A percentile compares a stretch with the other conserved stretches of the same genome.
phyloP scores from a whole-genome alignment of 2,797 vertebrate species.

The Yasuhikotakia modesta region DNA sequence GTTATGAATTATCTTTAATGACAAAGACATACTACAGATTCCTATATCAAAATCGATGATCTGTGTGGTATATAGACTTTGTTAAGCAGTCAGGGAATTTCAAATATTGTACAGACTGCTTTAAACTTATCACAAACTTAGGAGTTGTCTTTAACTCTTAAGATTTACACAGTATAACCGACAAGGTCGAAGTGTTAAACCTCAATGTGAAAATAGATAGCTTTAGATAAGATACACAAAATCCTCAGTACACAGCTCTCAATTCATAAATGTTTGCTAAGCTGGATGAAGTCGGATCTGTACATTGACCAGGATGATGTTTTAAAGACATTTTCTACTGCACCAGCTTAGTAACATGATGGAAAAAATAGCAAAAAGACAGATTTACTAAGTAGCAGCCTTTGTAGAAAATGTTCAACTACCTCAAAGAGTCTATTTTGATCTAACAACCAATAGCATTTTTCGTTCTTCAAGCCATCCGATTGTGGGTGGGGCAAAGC shows the following conservation, averaged over 20 bases:
- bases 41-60: background rate
- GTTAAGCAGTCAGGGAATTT: background rate
- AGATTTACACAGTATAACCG: background rate
- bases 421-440: constrained; percentile 69
- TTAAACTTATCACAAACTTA: background rate
- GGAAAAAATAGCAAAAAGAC: constrained; percentile 55
- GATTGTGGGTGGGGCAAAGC: constrained; percentile 70
- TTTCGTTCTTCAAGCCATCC: constrained; percentile 64
- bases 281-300: constrained; percentile 51
- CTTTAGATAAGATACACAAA: constrained; percentile 16
- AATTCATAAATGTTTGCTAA: constrained; percentile 54
- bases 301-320: constrained; percentile 38
- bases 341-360: constrained; percentile 64
- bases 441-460: constrained; percentile 60
- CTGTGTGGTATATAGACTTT: background rate
- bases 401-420: constrained; percentile 70
- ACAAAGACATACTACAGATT: background rate
- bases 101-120: background rate
- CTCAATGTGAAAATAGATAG: background rate
- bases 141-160: too few relatives aligned
- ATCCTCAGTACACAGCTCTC: constrained; percentile 30
- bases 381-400: constrained; percentile 63
- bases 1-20: background rate
- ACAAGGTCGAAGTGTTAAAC: background rate
- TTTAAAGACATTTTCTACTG: constrained; percentile 65